These are phyloP conservation scores for Hydroisotoma schaefferi DNA, from an alignment of 2,888 invertebrate genomes.

Conservation along the genomic window DNA sequence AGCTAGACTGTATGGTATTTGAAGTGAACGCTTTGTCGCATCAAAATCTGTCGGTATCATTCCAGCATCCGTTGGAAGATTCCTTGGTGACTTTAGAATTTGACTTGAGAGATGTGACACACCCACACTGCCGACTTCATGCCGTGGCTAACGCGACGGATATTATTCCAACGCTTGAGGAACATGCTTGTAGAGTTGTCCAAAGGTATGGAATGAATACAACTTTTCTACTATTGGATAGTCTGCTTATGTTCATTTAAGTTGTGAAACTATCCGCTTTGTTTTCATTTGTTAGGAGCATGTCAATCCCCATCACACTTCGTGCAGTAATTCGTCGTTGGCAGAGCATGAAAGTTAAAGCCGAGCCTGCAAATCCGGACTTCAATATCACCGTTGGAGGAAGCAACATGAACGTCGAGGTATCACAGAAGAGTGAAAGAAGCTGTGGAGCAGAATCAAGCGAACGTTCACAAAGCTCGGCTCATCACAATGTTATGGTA, in stretches of 20 bases:
- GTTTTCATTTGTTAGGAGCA: conserved; percentile 56
- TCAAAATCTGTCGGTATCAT: conserved; percentile 81
- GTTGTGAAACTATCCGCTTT: conserved; percentile 32
- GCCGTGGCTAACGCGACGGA: conserved; percentile 43
- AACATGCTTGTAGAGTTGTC: conserved; percentile 61
- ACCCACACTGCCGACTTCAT: conserved; percentile 73
- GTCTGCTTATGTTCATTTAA: not conserved
- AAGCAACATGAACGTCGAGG: conserved; percentile 12
- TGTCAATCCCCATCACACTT: conserved; percentile 90
- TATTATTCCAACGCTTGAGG: conserved; percentile 47
- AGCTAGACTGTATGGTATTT: conserved; percentile 78
- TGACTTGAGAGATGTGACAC: conserved; percentile 74
- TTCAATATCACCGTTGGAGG: conserved; percentile 32
- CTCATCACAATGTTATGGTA: conserved; percentile 17
- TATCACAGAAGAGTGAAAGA: conserved; percentile 9
- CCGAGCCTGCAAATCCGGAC: conserved; percentile 44
- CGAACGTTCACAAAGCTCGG: conserved; percentile 6
- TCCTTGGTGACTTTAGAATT: conserved; percentile 90
- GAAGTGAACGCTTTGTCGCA: conserved; percentile 87
- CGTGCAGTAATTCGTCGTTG: conserved; percentile 80
- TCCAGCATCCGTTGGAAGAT: conserved; percentile 89
- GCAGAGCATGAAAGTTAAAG: conserved; percentile 65
- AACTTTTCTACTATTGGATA: not conserved
- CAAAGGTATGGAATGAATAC: conserved; percentile 60
- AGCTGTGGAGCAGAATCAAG: conserved; percentile 39